Conservation (phyloP, 64 coral and sea anemone species). For the Astreopora myriophthalma region DNA sequence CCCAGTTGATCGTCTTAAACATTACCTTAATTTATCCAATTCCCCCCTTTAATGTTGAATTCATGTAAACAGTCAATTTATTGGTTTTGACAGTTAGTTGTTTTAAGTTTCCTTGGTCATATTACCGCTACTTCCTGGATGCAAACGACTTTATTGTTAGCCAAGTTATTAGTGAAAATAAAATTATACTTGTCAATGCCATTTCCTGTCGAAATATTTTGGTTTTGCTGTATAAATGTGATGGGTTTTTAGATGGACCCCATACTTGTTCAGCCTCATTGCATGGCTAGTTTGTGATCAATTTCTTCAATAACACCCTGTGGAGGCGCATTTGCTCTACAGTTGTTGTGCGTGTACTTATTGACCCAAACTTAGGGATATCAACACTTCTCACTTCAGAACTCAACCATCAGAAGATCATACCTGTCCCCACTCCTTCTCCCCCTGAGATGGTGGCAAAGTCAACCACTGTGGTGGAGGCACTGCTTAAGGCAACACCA, state of each 20-base stretch:
- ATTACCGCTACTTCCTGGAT: not conserved
- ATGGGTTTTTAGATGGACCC: not conserved
- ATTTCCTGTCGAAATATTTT: not conserved
- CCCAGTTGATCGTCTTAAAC: not conserved
- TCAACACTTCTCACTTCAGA: constrained; percentile 24
- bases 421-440: constrained; percentile 68
- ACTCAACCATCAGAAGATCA: constrained; percentile 75
- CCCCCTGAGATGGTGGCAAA: constrained; percentile 34
- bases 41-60: too few relatives aligned
- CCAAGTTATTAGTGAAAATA: too few relatives aligned
- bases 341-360: too few relatives aligned
- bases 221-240: not conserved
- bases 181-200: not conserved
- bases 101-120: too few relatives aligned
- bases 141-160: not conserved
- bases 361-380: not conserved
- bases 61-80: too few relatives aligned
- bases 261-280: too few relatives aligned
- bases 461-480: constrained; percentile 55
- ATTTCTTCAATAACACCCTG: not conserved
- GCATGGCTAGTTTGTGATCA: not conserved
- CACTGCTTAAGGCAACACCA: constrained; percentile 61
- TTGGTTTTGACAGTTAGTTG: too few relatives aligned
- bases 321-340: too few relatives aligned
- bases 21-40: too few relatives aligned